Evolutionary conservation across 1,140 invertebrate genomes (phyloP).

Genomic region (Homalodisca vitripennis): DNA sequence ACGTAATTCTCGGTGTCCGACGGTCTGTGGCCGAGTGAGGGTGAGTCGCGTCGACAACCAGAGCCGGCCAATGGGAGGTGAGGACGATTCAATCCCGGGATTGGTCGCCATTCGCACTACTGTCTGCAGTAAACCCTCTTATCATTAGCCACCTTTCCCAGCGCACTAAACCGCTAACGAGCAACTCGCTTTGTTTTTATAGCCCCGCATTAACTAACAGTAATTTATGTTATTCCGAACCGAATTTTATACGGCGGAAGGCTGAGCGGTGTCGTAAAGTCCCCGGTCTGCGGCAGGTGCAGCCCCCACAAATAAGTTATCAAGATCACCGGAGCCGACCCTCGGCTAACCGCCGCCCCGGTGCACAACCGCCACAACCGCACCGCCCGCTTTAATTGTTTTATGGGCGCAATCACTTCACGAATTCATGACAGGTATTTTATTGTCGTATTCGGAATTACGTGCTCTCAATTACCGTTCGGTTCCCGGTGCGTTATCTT

Average conservation of each 20-base stretch:
- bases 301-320: not conserved
- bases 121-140: constrained; percentile 20
- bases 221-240: constrained; percentile 31
- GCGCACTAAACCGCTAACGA: constrained; percentile 27
- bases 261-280: constrained; percentile 13
- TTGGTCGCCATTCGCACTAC: constrained; percentile 8
- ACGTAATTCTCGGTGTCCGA: no score
- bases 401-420: constrained; percentile 1
- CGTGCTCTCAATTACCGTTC: no score
- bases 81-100: not conserved
- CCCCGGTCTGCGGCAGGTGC: not conserved
- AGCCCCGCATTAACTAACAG: constrained; percentile 25
- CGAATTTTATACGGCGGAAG: constrained; percentile 24
- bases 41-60: no score
- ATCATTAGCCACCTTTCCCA: constrained; percentile 24
- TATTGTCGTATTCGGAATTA: no score
- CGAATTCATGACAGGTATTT: not conserved
- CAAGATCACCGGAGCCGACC: constrained; percentile 10
- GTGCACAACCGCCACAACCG: no score
- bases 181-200: constrained; percentile 27
- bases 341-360: not conserved
- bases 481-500: no score
- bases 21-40: no score
- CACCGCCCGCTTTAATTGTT: constrained; percentile 5
- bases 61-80: no score